These are phyloP conservation scores for Panopea generosa DNA, from an alignment of 2,888 invertebrate genomes.

Conservation along the genomic window DNA sequence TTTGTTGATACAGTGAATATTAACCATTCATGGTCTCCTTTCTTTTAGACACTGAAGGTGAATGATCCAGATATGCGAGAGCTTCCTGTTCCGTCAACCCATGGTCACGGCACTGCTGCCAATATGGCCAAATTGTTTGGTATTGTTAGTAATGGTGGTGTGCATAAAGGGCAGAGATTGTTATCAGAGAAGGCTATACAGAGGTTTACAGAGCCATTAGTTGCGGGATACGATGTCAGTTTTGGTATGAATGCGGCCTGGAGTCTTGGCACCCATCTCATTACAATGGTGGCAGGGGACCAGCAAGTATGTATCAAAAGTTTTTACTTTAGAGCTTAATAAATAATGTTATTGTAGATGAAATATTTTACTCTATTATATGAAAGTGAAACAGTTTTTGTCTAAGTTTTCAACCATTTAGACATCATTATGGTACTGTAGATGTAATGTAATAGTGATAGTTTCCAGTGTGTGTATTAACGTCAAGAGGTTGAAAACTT, in stretches of 20 bases:
- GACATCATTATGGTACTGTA: no score
- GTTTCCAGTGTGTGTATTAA: no score
- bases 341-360: no score
- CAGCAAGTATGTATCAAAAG: conserved; percentile 67
- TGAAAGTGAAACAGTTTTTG: background rate
- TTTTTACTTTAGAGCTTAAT: background rate
- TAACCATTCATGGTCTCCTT: no score
- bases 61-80: conserved; percentile 78
- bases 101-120: conserved; percentile 74
- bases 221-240: conserved; percentile 70
- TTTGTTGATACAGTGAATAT: no score
- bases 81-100: conserved; percentile 71
- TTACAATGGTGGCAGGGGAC: conserved; percentile 70
- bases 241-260: conserved; percentile 70
- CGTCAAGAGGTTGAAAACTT: no score
- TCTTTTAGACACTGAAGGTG: conserved; percentile 59
- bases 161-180: conserved; percentile 56
- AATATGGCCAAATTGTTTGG: conserved; percentile 73
- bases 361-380: no score
- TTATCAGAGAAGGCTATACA: conserved; percentile 65
- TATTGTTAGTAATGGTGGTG: conserved; percentile 76
- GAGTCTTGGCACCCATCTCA: conserved; percentile 73
- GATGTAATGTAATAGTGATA: no score
- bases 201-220: conserved; percentile 69
- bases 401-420: background rate